These are phyloP conservation scores for Chelonus insularis DNA, from an alignment of 1,140 invertebrate species.

Conservation along the genomic window DNA sequence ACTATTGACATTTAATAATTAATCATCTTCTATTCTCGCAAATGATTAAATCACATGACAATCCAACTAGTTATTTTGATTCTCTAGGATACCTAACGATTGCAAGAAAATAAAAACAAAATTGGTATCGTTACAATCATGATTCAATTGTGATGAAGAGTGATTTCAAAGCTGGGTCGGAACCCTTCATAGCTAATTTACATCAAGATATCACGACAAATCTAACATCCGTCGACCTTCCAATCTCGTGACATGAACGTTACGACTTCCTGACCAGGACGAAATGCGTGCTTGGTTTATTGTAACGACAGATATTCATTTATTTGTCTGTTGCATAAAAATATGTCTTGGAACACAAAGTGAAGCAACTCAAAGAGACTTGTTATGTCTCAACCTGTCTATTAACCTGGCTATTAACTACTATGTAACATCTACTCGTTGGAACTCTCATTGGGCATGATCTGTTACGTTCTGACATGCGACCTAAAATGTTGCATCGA, in stretches of 20 bases:
- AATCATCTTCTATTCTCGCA: no score
- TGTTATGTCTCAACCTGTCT: no score
- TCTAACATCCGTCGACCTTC: conserved; percentile 8
- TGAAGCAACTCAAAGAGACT: no score
- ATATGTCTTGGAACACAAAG: no score
- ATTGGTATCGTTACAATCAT: no score
- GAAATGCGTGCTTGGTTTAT: conserved; percentile 1
- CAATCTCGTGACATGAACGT: conserved; percentile 4
- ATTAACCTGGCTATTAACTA: no score
- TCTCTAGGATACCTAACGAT: no score
- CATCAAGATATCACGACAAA: conserved; percentile 7
- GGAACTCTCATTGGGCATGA: not conserved
- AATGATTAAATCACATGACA: no score
- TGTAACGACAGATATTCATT: not conserved
- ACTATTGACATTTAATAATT: no score
- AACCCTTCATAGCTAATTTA: conserved; percentile 1
- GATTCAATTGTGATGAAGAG: not conserved
- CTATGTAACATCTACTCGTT: not conserved
- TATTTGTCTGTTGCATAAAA: not conserved
- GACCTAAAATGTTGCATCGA: conserved; percentile 4
- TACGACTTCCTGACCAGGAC: not conserved
- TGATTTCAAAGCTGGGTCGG: conserved; percentile 1
- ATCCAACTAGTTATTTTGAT: no score
- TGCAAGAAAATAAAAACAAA: no score
- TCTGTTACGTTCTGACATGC: not conserved